A percentile compares a stretch with the other conserved stretches of the same genome.
Conservation (phyloP, 2,797 vertebrate genomes). For the Notolabrus celidotus region DNA sequence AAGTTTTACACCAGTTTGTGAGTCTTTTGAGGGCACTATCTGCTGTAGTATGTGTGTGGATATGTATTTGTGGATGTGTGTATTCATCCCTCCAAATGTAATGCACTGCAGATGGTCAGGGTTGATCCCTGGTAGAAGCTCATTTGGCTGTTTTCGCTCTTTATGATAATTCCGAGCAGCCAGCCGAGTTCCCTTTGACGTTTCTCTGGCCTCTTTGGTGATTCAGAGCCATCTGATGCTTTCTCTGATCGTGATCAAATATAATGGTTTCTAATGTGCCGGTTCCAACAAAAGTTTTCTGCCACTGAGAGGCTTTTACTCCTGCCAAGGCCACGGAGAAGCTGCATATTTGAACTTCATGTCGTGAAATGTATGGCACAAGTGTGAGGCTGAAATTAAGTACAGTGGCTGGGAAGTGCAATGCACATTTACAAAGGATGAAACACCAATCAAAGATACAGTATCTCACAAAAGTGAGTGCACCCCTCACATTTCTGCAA, state of each 20-base stretch:
- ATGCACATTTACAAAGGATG: too few species aligned
- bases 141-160: conserved; percentile 37
- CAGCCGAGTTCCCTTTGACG: conserved; percentile 7
- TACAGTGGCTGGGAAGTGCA: too few species aligned
- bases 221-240: conserved; percentile 16
- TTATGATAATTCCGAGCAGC: conserved; percentile 30
- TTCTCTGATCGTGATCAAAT: conserved; percentile 5
- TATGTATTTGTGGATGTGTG: not conserved
- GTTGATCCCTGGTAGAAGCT: conserved; percentile 16
- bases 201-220: conserved; percentile 17
- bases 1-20: not conserved
- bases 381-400: too few species aligned
- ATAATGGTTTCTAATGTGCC: not conserved
- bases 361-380: not conserved
- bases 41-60: not conserved
- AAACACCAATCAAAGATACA: too few species aligned
- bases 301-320: not conserved
- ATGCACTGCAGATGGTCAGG: conserved; percentile 40
- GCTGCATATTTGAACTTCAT: not conserved
- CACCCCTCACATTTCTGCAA: too few species aligned
- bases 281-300: not conserved
- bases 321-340: not conserved
- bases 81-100: too few species aligned
- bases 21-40: not conserved
- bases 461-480: too few species aligned